A percentile compares a stretch with the other conserved stretches of the same genome.
phyloP scores from a whole-genome alignment of 2,888 invertebrate genomes.

The Pammene aurita region DNA sequence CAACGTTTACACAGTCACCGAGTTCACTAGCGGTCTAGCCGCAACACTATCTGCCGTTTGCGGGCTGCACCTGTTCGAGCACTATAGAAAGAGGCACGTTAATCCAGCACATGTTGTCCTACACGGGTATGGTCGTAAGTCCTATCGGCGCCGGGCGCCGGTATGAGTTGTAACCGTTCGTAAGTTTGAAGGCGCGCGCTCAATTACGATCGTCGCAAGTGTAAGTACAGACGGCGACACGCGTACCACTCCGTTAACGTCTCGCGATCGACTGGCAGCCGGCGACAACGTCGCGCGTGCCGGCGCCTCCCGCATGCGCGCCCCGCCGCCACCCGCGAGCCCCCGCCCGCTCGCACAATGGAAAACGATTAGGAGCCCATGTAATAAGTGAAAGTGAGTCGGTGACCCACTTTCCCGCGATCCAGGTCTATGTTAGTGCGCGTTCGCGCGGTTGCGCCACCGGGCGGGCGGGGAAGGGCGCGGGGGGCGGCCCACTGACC shows the following conservation, averaged over 20 bases:
- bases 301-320: conserved; percentile 82
- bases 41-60: conserved; percentile 81
- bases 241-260: conserved; percentile 71
- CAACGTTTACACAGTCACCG: conserved; percentile 82
- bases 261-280: conserved; percentile 81
- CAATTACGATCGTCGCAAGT: conserved; percentile 72
- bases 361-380: conserved; percentile 89
- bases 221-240: conserved; percentile 60
- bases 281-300: conserved; percentile 79
- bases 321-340: conserved; percentile 77
- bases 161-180: conserved; percentile 56
- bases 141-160: conserved; percentile 52
- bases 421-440: conserved; percentile 95
- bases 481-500: conserved; percentile 91
- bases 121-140: conserved; percentile 52
- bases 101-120: conserved; percentile 81
- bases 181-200: conserved; percentile 68
- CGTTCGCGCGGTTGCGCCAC: conserved; percentile 82
- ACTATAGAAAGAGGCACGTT: conserved; percentile 75
- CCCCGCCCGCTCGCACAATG: conserved; percentile 85
- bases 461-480: conserved; percentile 79
- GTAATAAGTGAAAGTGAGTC: conserved; percentile 95
- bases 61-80: conserved; percentile 80
- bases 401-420: conserved; percentile 95
- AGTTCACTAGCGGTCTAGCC: conserved; percentile 82